Evolutionary conservation across 1,140 invertebrate species (phyloP).

Genomic region (Amphibalanus amphitrite): DNA sequence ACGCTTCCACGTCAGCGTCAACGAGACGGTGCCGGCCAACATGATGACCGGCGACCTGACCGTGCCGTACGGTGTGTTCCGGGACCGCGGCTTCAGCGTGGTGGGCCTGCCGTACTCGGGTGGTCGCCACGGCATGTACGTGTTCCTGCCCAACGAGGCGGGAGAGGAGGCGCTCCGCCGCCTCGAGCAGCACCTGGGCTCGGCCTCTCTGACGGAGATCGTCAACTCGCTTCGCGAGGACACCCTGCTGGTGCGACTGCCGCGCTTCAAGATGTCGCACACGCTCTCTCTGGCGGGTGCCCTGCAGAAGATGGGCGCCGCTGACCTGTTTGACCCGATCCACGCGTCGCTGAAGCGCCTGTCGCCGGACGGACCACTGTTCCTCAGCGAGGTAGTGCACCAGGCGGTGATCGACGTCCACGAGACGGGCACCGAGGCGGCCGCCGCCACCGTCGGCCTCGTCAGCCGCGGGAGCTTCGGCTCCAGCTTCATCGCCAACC

Average conservation of each 20-base stretch:
- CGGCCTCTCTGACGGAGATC: slow-evolving; percentile 8
- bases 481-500: slow-evolving; percentile 37
- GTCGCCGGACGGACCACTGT: slow-evolving; percentile 25
- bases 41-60: slow-evolving; percentile 45
- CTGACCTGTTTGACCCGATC: slow-evolving; percentile 39
- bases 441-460: slow-evolving; percentile 41
- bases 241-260: slow-evolving; percentile 36
- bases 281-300: slow-evolving; percentile 33
- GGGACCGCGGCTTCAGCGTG: slow-evolving; percentile 36
- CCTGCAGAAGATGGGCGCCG: slow-evolving; percentile 30
- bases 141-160: slow-evolving; percentile 39
- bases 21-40: slow-evolving; percentile 29
- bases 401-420: slow-evolving; percentile 62
- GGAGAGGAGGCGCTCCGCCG: slow-evolving; percentile 12
- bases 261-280: slow-evolving; percentile 23
- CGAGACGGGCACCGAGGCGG: slow-evolving; percentile 57
- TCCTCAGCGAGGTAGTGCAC: slow-evolving; percentile 45
- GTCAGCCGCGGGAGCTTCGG: neutral
- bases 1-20: slow-evolving; percentile 34
- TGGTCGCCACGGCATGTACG: slow-evolving; percentile 42
- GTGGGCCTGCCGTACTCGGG: slow-evolving; percentile 51
- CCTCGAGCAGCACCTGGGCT: slow-evolving; percentile 15
- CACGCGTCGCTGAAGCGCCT: slow-evolving; percentile 44
- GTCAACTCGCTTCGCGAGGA: neutral
- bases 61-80: slow-evolving; percentile 37